Conservation (phyloP, 2,797 vertebrate species). For the Hyperoplus lanceolatus region DNA sequence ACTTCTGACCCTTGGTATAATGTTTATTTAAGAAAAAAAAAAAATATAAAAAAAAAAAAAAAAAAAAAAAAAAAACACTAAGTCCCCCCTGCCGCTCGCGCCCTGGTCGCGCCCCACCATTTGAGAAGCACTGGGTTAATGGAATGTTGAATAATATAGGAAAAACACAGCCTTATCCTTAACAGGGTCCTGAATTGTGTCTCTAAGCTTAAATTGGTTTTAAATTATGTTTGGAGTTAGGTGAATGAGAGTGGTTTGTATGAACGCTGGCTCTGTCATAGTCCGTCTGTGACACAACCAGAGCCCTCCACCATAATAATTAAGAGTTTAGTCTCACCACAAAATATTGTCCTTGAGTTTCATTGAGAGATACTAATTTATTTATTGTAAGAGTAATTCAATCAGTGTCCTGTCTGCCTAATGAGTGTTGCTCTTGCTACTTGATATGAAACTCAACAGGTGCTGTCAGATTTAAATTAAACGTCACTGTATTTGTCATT, state of each 20-base stretch:
- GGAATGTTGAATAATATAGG: background rate
- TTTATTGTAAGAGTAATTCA: conserved; percentile 38
- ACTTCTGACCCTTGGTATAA: too few relatives aligned
- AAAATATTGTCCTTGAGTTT: conserved; percentile 36
- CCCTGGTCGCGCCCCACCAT: too few relatives aligned
- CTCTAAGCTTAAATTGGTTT: conserved; percentile 15
- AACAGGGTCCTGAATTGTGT: background rate
- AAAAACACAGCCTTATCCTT: background rate
- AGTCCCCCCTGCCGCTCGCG: too few relatives aligned
- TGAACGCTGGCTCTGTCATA: conserved; percentile 16
- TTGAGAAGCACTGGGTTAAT: too few relatives aligned
- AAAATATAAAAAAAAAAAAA: too few relatives aligned
- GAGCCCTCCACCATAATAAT: conserved; percentile 29
- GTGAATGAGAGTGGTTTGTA: conserved; percentile 32
- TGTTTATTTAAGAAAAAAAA: too few relatives aligned
- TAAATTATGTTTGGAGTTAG: conserved; percentile 13
- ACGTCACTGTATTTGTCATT: background rate
- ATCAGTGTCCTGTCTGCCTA: background rate
- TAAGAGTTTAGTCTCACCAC: conserved; percentile 30
- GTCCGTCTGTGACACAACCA: conserved; percentile 14
- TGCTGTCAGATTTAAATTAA: conserved; percentile 1
- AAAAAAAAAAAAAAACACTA: too few relatives aligned
- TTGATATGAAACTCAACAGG: background rate
- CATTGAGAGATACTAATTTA: conserved; percentile 32
- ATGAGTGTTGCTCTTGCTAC: background rate